Conservation (phyloP, 2,888 invertebrate species). For the Eupithecia exiguata region DNA sequence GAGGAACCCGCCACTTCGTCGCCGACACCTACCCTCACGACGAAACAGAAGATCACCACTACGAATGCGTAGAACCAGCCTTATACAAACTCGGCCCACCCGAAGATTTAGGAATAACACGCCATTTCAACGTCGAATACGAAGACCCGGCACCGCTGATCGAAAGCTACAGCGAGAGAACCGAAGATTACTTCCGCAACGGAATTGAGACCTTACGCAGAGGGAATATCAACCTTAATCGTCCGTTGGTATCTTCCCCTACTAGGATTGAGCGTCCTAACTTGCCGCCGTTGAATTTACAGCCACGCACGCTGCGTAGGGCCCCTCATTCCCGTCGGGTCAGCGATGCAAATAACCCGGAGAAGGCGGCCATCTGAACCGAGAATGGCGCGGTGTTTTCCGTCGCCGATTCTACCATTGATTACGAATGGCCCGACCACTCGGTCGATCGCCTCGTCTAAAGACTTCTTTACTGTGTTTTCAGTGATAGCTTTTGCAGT, state of each 20-base stretch:
- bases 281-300: conserved; percentile 89
- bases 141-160: conserved; percentile 91
- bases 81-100: conserved; percentile 80
- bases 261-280: conserved; percentile 93
- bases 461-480: conserved; percentile 45
- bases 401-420: conserved; percentile 80
- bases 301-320: conserved; percentile 79
- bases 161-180: conserved; percentile 86
- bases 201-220: conserved; percentile 78
- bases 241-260: conserved; percentile 90
- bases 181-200: conserved; percentile 74
- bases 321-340: conserved; percentile 79
- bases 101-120: conserved; percentile 85
- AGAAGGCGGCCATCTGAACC: conserved; percentile 81
- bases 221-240: conserved; percentile 57
- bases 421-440: conserved; percentile 75
- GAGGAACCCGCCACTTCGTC: conserved; percentile 91
- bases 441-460: conserved; percentile 77
- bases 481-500: conserved; percentile 15
- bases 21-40: conserved; percentile 86
- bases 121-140: conserved; percentile 91
- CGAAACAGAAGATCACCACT: conserved; percentile 87
- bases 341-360: conserved; percentile 77
- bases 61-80: conserved; percentile 87
- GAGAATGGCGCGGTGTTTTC: conserved; percentile 81